phyloP scores from a whole-genome alignment of 1,140 invertebrate species.

The Lepidotrigona ventralis region DNA sequence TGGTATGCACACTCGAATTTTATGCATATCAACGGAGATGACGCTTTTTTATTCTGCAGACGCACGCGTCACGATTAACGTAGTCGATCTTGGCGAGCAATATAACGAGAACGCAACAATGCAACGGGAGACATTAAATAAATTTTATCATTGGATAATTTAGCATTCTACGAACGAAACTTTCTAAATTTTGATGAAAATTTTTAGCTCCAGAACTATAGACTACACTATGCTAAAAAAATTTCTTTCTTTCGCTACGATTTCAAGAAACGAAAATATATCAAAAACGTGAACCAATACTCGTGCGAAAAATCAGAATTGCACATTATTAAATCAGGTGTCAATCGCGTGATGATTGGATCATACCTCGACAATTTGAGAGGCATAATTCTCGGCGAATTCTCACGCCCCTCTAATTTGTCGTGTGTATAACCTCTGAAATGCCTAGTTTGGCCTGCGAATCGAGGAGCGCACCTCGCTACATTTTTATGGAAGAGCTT shows the following conservation, averaged over 20 bases:
- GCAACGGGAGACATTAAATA: neutral
- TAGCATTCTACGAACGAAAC: no score
- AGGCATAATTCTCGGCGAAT: neutral
- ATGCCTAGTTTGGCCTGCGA: neutral
- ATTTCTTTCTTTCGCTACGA: neutral
- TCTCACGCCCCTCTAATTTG: constrained; percentile 14
- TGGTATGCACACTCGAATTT: constrained; percentile 42
- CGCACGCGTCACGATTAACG: constrained; percentile 45
- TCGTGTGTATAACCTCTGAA: neutral
- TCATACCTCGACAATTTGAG: neutral
- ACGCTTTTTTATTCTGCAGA: neutral
- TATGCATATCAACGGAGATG: constrained; percentile 21
- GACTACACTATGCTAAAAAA: neutral
- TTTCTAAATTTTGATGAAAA: no score
- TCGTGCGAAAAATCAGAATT: neutral
- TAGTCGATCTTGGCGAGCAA: neutral
- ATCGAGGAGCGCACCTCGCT: neutral
- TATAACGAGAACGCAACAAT: neutral
- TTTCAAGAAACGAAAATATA: neutral
- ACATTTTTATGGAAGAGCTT: neutral
- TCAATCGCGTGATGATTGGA: neutral
- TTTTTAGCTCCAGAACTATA: no score
- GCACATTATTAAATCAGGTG: neutral
- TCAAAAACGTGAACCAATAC: neutral
- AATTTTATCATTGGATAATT: neutral